Evolutionary conservation across 2,797 vertebrate species (phyloP), one percentile per base, ranked within the genome.

Genomic region (Tragopan temminckii): DNA sequence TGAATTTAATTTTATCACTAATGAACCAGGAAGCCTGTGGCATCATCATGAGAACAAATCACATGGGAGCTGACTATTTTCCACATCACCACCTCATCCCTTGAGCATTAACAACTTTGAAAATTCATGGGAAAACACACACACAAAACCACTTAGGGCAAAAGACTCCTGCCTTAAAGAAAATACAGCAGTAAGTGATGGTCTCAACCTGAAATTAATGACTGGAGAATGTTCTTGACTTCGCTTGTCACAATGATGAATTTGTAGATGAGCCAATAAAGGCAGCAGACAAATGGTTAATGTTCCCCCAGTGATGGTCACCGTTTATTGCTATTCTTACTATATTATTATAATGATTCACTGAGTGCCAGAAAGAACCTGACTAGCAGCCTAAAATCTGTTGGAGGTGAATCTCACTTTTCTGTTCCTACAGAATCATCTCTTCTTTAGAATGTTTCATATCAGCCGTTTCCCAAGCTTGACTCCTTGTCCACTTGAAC

Each of bases 311-410:
- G 85, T 94, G 93, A 96, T 88, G 91, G 75, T 74, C 88, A 86
- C 70, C 76, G 59, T 68, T 93, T 95, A 97, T 96, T 93, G 84
- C 86, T 89, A 89, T 94, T 96, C 95, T 96, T 93, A 81, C 77
- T 92, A 27, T 62, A 82, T 87, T 52, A 94, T 66, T 62, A 76
- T 76, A 72, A 93, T 93, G 91, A 90, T 88, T 96, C 85, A 92
- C 80, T 83, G 57, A 85, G 71, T 89, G 83, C 50, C 91, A 96
- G 75, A 80, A 78, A 71, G 48, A 86, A 68, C 38, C 62, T 87
- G 91, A 92, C 48, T 55, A 84, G 74, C 58, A 89, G 88, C 11
- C 58, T 80, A 88, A 63, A 80, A 64, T 71, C 50, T 80, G 80
- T 76, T 78, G 78, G 77, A 94, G 90, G 77, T 79, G 59, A 95